phyloP scores from a whole-genome alignment of 2,888 invertebrate species.

The Syrista parreyssii region DNA sequence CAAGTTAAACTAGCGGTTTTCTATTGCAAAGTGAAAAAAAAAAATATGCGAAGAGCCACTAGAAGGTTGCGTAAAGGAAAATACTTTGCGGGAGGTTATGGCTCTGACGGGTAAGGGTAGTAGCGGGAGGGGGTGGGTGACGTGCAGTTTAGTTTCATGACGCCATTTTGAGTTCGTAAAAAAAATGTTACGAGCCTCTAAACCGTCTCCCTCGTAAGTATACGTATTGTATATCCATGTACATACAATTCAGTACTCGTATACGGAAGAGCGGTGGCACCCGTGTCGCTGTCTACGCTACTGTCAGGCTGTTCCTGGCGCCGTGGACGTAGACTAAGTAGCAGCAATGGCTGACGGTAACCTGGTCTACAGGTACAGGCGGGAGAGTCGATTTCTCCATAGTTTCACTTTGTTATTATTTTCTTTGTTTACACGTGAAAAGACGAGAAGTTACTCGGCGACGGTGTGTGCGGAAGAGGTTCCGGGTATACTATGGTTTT shows the following conservation, averaged over 20 bases:
- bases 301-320: neutral
- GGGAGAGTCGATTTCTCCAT: neutral
- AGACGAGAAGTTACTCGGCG: neutral
- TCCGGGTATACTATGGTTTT: neutral
- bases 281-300: neutral
- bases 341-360: neutral
- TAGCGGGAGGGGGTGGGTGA: neutral
- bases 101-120: no score
- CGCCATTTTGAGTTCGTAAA: constrained; percentile 24
- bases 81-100: neutral
- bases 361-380: neutral
- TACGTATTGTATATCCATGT: neutral
- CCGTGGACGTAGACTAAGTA: neutral
- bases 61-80: neutral
- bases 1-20: neutral
- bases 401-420: neutral
- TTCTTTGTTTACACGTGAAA: neutral
- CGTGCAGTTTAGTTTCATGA: constrained; percentile 21
- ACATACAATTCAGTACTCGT: neutral
- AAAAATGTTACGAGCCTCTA: constrained; percentile 16
- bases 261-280: neutral
- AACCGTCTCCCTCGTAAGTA: neutral
- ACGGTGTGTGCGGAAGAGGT: neutral
- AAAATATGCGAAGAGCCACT: neutral
- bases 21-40: neutral